These are phyloP conservation scores for Tauraco erythrolophus DNA, from an alignment of 2,113 vertebrate species.

Conservation along the genomic window DNA sequence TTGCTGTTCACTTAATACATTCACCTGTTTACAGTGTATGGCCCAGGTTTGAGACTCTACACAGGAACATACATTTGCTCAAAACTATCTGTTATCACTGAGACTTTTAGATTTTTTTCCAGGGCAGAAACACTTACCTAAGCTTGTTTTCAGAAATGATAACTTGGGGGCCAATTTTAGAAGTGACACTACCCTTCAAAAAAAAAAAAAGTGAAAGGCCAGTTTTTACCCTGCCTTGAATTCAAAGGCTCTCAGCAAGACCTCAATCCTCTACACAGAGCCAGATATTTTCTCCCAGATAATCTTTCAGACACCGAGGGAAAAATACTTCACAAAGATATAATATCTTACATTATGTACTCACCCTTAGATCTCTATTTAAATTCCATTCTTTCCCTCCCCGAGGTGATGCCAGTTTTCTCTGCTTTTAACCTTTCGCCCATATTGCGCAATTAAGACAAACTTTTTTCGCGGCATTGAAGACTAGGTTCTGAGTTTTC, in stretches of 20 bases:
- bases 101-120: neutral
- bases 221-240: neutral
- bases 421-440: constrained; percentile 21
- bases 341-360: neutral
- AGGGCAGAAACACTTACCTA: neutral
- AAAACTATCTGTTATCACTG: neutral
- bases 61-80: neutral
- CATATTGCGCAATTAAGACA: neutral
- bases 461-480: neutral
- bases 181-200: neutral
- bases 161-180: neutral
- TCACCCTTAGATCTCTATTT: neutral
- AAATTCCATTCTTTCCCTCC: constrained; percentile 30
- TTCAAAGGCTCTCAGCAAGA: neutral
- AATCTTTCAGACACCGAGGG: neutral
- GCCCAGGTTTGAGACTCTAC: neutral
- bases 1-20: neutral
- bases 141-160: neutral
- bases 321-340: neutral
- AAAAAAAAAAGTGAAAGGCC: neutral
- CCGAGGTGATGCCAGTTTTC: neutral
- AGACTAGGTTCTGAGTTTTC: neutral
- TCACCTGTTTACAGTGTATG: neutral
- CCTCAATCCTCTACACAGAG: neutral
- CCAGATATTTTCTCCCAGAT: neutral